Percentiles rank a stretch among this genome's conserved stretches.
phyloP scores from a whole-genome alignment of 2,888 invertebrate genomes.

The Tinea semifulvella region DNA sequence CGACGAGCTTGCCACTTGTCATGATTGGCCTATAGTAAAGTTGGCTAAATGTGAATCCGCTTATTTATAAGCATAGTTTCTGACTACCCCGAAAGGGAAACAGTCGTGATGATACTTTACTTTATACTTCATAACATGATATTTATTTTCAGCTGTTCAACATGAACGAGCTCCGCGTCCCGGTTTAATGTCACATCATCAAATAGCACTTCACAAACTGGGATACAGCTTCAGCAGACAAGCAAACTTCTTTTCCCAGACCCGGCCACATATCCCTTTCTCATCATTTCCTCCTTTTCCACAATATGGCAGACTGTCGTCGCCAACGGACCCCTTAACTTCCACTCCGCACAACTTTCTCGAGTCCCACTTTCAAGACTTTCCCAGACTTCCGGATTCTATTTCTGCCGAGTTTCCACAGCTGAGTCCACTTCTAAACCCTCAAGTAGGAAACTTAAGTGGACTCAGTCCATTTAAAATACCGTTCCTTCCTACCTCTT shows the following conservation, averaged over 20 bases:
- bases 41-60: no score
- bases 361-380: constrained; percentile 39
- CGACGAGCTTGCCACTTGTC: no score
- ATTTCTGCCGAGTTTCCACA: constrained; percentile 29
- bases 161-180: constrained; percentile 87
- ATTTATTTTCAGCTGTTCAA: constrained; percentile 78
- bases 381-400: constrained; percentile 34
- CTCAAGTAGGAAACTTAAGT: constrained; percentile 31
- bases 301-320: constrained; percentile 30
- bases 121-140: not conserved
- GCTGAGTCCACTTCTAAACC: constrained; percentile 30
- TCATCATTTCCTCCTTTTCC: constrained; percentile 33
- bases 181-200: constrained; percentile 33
- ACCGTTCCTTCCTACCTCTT: constrained; percentile 41
- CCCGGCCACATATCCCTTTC: constrained; percentile 26
- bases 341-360: constrained; percentile 31
- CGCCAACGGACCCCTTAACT: constrained; percentile 29
- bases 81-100: no score
- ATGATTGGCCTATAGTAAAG: no score
- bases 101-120: no score
- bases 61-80: no score
- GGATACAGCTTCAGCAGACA: constrained; percentile 50
- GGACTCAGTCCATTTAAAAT: constrained; percentile 45
- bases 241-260: constrained; percentile 31
- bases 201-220: constrained; percentile 55